These are phyloP conservation scores for Macrobrachium nipponense DNA, from an alignment of 1,140 invertebrate genomes.

Conservation along the genomic window DNA sequence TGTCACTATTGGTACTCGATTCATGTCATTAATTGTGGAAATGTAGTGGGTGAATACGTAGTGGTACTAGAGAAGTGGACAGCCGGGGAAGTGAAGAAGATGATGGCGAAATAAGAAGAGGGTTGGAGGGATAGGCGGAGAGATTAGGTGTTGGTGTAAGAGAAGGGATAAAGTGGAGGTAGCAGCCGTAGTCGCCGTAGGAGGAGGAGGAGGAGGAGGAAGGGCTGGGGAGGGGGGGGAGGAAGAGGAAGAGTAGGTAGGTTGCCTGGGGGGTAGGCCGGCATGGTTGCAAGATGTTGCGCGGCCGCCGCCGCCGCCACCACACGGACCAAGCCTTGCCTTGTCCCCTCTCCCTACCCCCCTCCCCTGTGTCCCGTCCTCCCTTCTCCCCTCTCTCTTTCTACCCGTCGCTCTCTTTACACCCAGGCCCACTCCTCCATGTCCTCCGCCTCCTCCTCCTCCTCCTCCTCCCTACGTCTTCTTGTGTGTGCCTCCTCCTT, in stretches of 20 bases:
- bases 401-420: slow-evolving; percentile 39
- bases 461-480: too few relatives aligned
- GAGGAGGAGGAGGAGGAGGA: slow-evolving; percentile 28
- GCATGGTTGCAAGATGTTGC: slow-evolving; percentile 59
- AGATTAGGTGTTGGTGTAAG: neutral
- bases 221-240: slow-evolving; percentile 14
- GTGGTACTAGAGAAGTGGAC: too few relatives aligned
- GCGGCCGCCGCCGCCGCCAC: slow-evolving; percentile 42
- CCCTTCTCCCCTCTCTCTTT: slow-evolving; percentile 53
- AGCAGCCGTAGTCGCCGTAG: slow-evolving; percentile 35
- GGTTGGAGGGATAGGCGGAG: too few relatives aligned
- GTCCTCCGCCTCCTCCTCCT: too few relatives aligned
- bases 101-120: too few relatives aligned
- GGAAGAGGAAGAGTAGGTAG: neutral
- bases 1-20: too few relatives aligned
- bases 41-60: too few relatives aligned
- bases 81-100: too few relatives aligned
- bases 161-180: neutral
- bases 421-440: too few relatives aligned
- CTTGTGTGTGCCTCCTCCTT: too few relatives aligned
- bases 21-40: too few relatives aligned
- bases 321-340: slow-evolving; percentile 49
- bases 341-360: slow-evolving; percentile 35
- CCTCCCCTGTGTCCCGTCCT: slow-evolving; percentile 32
- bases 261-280: slow-evolving; percentile 45